phyloP scores from a whole-genome alignment of 2,888 invertebrate species.

The Synergus gifuensis region DNA sequence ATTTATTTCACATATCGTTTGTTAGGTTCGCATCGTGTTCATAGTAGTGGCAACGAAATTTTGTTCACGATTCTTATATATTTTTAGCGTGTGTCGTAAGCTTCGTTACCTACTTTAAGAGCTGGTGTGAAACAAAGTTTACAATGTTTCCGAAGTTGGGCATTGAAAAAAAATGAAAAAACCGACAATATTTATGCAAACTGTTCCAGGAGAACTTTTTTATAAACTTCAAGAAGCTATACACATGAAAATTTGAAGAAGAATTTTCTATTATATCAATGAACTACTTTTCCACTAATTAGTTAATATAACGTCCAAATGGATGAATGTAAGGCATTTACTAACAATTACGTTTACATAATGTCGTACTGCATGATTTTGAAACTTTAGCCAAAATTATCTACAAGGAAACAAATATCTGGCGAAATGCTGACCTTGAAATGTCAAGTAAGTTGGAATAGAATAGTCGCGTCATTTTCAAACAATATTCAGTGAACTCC shows the following conservation, averaged over 20 bases:
- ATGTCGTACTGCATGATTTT: neutral
- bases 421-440: neutral
- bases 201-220: too few species aligned
- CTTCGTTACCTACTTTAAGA: constrained; percentile 16
- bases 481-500: neutral
- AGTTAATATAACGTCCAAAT: neutral
- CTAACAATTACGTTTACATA: constrained; percentile 7
- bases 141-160: neutral
- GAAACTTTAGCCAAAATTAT: constrained; percentile 10
- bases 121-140: constrained; percentile 19
- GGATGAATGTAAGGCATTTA: neutral
- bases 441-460: neutral
- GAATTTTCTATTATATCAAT: neutral
- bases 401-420: constrained; percentile 4
- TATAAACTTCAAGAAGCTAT: too few species aligned
- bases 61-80: constrained; percentile 29
- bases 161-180: neutral
- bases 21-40: constrained; percentile 12
- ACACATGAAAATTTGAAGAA: neutral
- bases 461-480: neutral
- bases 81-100: constrained; percentile 31
- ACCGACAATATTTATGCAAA: neutral
- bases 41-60: constrained; percentile 7
- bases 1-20: constrained; percentile 6
- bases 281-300: neutral